These are phyloP conservation scores for Orchesellides sinensis DNA, from an alignment of 2,888 invertebrate genomes.

Conservation along the genomic window DNA sequence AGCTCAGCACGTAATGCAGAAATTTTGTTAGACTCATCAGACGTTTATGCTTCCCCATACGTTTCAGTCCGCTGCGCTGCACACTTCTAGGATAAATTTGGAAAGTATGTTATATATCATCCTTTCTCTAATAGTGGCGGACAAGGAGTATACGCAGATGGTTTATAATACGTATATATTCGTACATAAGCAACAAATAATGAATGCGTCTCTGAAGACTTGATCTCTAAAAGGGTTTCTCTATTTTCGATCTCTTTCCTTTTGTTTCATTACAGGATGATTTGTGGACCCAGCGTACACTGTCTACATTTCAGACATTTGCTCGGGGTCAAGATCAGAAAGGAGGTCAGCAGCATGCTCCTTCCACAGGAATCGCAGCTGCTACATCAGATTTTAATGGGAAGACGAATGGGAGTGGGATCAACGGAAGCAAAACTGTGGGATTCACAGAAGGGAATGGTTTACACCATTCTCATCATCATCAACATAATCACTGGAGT, in stretches of 20 bases:
- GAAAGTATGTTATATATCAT: too few relatives aligned
- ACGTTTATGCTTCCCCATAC: not conserved
- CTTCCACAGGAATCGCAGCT: slow-evolving; percentile 16
- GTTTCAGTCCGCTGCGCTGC: not conserved
- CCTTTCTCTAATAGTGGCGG: too few relatives aligned
- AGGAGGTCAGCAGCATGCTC: slow-evolving; percentile 54
- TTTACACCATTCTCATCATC: slow-evolving; percentile 17
- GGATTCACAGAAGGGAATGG: slow-evolving; percentile 31
- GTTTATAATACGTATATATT: not conserved
- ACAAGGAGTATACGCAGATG: not conserved
- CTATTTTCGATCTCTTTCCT: not conserved
- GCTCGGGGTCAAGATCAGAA: slow-evolving; percentile 66
- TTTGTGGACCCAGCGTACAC: slow-evolving; percentile 73
- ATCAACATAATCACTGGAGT: slow-evolving; percentile 33
- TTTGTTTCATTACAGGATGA: slow-evolving; percentile 68
- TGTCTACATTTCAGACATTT: slow-evolving; percentile 74
- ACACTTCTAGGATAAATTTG: too few relatives aligned
- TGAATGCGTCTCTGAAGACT: slow-evolving; percentile 37
- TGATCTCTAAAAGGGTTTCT: not conserved
- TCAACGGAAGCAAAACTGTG: slow-evolving; percentile 36
- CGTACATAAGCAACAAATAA: slow-evolving; percentile 30
- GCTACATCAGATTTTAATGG: slow-evolving; percentile 41
- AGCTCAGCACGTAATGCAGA: not conserved
- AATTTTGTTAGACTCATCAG: slow-evolving; percentile 3
- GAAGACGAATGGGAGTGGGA: slow-evolving; percentile 54